These are phyloP conservation scores for Pygoscelis antarcticus DNA, from an alignment of 2,113 vertebrate genomes.

Conservation along the genomic window DNA sequence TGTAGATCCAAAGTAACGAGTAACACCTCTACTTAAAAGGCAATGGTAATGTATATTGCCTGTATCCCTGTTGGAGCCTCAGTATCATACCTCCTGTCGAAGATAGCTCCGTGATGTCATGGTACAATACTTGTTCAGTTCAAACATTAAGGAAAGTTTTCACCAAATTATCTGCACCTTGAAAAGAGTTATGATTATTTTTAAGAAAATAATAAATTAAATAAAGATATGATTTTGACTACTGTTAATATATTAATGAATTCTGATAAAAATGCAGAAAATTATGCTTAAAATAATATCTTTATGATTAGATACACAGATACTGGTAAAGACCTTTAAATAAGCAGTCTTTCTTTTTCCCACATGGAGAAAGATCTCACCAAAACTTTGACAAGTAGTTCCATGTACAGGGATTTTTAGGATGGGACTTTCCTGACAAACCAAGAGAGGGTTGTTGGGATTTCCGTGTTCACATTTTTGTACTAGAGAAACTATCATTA, in stretches of 20 bases:
- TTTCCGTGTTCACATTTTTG: not conserved
- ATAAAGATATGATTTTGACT: not conserved
- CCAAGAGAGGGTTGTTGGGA: not conserved
- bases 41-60: not conserved
- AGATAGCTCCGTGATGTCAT: not conserved
- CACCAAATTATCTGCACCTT: not conserved
- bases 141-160: not conserved
- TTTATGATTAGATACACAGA: not conserved
- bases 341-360: not conserved
- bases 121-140: not conserved
- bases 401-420: not conserved
- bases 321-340: not conserved
- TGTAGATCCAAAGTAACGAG: not conserved
- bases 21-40: not conserved
- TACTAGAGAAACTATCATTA: not conserved
- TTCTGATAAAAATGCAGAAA: not conserved
- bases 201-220: not conserved
- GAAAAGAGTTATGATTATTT: not conserved
- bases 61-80: not conserved
- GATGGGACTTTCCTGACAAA: not conserved
- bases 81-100: not conserved
- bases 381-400: not conserved
- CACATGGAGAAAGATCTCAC: not conserved
- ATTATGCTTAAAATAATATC: not conserved
- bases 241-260: not conserved